Base-by-base conservation (phyloP, 2,888 invertebrate species). In the Cheilosia vulpina region DNA sequence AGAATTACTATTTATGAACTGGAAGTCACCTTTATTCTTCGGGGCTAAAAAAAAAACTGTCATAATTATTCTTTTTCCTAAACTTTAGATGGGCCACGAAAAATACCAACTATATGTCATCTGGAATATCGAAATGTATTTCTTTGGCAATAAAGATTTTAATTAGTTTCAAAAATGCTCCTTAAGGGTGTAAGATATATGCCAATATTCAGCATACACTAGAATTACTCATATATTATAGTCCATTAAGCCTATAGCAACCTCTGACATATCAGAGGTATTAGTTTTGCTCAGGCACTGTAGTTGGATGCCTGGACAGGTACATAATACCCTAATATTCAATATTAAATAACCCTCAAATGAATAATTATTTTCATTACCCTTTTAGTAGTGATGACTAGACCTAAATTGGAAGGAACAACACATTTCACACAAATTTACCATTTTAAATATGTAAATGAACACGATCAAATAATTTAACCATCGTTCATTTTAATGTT, bases 381-480 rank as follows among this genome's bases (percentile, higher is more conserved):
- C 31, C 38, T 19, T 34, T n/a, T 6, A 50, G 15, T 52, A 50
- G 15, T 52, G 47, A 21, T 65, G 24, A 41, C 52, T 27, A 41
- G 17, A 60, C 41, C 27, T 38, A 52, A 65, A 55, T 62, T 53
- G 47, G 55, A 77, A 62, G 45, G 55, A 69, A 27, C 45, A 53
- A 69, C 45, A 69, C 45, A 62, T 77, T 60, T 13, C 13, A 31
- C 45, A 62, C 31, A 34, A 41, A 77, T 69, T 62, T n/a, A 17
- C 41, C 17, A 62, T 47, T 47, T 38, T 69, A 53, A 62, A 62
- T 55, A 69, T 47, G 38, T 41, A 76, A 15, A 19, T 17, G 34
- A 31, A 19, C 15, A 4, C 41, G 19, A 52, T 68, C 41, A 34
- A 43, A 43, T 6, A 76, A 53, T 53, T 34, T 34, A 21, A 5